Evolutionary conservation across 2,113 vertebrate species (phyloP), one percentile per base, ranked within the genome.

Genomic region (Mastomys coucha): DNA sequence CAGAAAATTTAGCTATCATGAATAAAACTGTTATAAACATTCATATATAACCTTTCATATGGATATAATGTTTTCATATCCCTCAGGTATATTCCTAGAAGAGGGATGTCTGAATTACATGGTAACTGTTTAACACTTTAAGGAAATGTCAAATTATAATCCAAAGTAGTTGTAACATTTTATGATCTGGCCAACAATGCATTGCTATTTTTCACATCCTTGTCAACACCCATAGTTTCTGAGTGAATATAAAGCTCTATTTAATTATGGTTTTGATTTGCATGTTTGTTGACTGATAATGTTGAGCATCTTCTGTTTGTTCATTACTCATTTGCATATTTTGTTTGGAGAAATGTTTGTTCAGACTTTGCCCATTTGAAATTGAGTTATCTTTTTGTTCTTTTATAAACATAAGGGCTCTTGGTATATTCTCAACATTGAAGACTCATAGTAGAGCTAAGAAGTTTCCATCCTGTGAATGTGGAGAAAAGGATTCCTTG

Each of bases 101-200:
- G 60, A 84, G 9, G 31, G 42, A 93, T 97, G 90, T 95, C 58
- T 77, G 5, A 63, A 58, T 94, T 81, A 88, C 51, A 14, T 39
- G 45, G 10, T 76, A 69, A 70, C 19, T 86, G 12, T 95, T 89
- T 82, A 95, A 84, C 51, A 96, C 63, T 92, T 89, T 80, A 72
- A 94, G 42, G 36, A 91, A 67, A 51, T 92, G 51, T 39, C 69
- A 88, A 72, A 75, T n/a, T 88, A 26, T 92, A 77, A 91, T 96
- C 14, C 58, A 92, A 93, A 95, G 89, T 60, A 88, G 13, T 89
- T 76, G 24, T 28, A 81, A 42, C 69, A 95, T 88, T 94, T 93
- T 90, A 93, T 28, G 28, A 8, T 84, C 88, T 95, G n/a, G 77
- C 69, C 12, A 36, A 94, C 53, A 92, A 26, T 69, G 42, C 12